phyloP scores from a whole-genome alignment of 2,888 invertebrate species.

The Poecilus cupreus region DNA sequence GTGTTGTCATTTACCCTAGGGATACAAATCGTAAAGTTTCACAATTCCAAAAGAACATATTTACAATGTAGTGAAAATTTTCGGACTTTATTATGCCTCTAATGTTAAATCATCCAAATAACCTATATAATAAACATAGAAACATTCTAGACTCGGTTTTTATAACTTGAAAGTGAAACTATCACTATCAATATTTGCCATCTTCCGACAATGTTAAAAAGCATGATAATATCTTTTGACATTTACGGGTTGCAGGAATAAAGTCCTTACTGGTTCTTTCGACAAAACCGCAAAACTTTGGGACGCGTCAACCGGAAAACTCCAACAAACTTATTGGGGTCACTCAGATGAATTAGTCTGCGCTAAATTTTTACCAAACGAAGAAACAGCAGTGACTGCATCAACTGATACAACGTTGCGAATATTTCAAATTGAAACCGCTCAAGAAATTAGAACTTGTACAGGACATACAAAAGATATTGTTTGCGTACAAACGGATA shows the following conservation, averaged over 20 bases:
- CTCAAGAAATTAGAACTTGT: slow-evolving; percentile 67
- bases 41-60: too few relatives aligned
- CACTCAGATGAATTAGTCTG: slow-evolving; percentile 85
- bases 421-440: slow-evolving; percentile 82
- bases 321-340: slow-evolving; percentile 82
- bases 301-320: slow-evolving; percentile 80
- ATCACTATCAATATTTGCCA: too few relatives aligned
- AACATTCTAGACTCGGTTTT: too few relatives aligned
- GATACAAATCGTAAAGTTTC: too few relatives aligned
- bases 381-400: slow-evolving; percentile 81
- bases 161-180: too few relatives aligned
- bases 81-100: too few relatives aligned
- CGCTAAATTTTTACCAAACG: slow-evolving; percentile 81
- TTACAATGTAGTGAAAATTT: too few relatives aligned
- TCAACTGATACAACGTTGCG: slow-evolving; percentile 86
- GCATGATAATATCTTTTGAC: too few relatives aligned
- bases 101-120: too few relatives aligned
- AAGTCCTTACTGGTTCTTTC: slow-evolving; percentile 87
- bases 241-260: slow-evolving; percentile 74
- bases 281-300: slow-evolving; percentile 87
- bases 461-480: slow-evolving; percentile 81
- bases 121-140: too few relatives aligned
- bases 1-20: too few relatives aligned
- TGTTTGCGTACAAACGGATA: slow-evolving; percentile 82
- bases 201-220: too few relatives aligned